phyloP scores from a whole-genome alignment of 2,888 invertebrate genomes.

The Drosophila ezoana region DNA sequence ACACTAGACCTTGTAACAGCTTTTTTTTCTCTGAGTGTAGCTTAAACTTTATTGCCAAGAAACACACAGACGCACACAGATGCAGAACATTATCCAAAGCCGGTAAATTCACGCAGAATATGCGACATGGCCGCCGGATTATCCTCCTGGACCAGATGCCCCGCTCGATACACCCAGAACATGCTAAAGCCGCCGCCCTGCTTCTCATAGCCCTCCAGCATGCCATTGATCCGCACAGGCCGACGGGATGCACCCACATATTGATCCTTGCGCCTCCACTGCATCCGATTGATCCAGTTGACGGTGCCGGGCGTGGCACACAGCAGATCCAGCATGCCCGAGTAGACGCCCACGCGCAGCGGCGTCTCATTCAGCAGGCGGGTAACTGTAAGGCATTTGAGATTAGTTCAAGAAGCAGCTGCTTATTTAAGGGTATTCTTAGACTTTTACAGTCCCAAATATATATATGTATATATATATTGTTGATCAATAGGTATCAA shows the following conservation, averaged over 20 bases:
- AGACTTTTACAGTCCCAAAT: too few relatives aligned
- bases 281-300: slow-evolving; percentile 90
- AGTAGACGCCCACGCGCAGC: slow-evolving; percentile 89
- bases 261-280: slow-evolving; percentile 87
- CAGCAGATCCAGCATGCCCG: slow-evolving; percentile 93
- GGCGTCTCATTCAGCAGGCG: slow-evolving; percentile 89
- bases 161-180: slow-evolving; percentile 84
- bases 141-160: slow-evolving; percentile 87
- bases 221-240: slow-evolving; percentile 87
- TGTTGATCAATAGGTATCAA: too few relatives aligned
- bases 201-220: slow-evolving; percentile 91
- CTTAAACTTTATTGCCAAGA: slow-evolving; percentile 19
- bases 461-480: too few relatives aligned
- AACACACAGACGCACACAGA: background rate
- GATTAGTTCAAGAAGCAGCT: background rate
- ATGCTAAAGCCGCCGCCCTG: slow-evolving; percentile 85
- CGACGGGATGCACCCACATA: slow-evolving; percentile 87
- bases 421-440: background rate
- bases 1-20: too few relatives aligned
- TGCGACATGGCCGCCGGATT: slow-evolving; percentile 89
- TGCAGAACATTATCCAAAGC: slow-evolving; percentile 51
- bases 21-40: background rate
- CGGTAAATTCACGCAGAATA: slow-evolving; percentile 86
- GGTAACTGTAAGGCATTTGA: slow-evolving; percentile 86
- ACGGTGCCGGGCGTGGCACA: slow-evolving; percentile 92